Evolutionary conservation across 2,797 vertebrate species (phyloP).

Genomic region (Petrocephalus schoutedeni): DNA sequence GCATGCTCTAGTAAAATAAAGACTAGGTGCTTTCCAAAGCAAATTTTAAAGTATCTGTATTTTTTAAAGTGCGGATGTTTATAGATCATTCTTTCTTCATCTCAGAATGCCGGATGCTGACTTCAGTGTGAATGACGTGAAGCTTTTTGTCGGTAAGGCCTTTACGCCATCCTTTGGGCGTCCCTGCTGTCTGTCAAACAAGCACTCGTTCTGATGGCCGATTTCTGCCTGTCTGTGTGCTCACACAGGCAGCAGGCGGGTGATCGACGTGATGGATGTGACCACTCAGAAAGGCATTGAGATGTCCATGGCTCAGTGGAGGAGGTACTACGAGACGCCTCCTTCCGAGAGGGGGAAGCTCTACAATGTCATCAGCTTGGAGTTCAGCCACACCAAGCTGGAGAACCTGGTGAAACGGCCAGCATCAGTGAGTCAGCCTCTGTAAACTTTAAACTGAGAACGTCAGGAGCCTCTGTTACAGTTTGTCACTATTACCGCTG

Average conservation of each 20-base stretch:
- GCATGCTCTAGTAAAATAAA: background rate
- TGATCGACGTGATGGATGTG: conserved; percentile 97
- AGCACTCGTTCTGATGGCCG: background rate
- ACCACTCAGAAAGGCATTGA: conserved; percentile 95
- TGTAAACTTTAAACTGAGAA: background rate
- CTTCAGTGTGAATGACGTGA: conserved; percentile 91
- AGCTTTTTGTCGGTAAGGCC: conserved; percentile 83
- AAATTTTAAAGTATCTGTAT: background rate
- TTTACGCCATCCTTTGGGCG: background rate
- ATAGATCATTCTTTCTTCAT: conserved; percentile 28
- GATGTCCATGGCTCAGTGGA: conserved; percentile 98
- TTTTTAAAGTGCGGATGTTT: background rate
- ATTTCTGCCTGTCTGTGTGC: background rate
- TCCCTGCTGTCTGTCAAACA: background rate
- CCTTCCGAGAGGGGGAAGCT: conserved; percentile 88
- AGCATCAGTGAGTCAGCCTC: conserved; percentile 67
- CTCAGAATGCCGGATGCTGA: conserved; percentile 86
- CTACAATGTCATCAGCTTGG: conserved; percentile 96
- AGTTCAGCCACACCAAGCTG: conserved; percentile 95
- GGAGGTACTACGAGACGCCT: conserved; percentile 91
- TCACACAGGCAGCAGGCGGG: conserved; percentile 79
- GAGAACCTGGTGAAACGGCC: conserved; percentile 92
- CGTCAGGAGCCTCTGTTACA: background rate
- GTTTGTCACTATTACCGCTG: background rate
- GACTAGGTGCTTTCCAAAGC: background rate